phyloP scores from a whole-genome alignment of 2,113 vertebrate species.

The Patagioenas fasciata region DNA sequence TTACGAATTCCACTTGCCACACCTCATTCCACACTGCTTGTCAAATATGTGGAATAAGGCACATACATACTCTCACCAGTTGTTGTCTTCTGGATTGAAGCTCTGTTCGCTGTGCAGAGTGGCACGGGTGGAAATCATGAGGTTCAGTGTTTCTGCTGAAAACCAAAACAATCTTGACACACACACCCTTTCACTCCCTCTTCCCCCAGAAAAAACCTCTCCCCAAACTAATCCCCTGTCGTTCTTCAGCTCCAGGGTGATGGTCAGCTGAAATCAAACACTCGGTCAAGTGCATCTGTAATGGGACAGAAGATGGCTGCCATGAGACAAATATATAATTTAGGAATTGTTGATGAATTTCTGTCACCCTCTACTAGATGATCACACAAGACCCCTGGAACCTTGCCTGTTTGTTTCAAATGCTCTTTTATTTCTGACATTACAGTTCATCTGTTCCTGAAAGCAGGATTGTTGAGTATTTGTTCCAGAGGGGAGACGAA shows the following conservation, averaged over 20 bases:
- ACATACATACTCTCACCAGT: background rate
- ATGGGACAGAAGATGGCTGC: background rate
- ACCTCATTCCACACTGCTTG: constrained; percentile 25
- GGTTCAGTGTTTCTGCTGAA: background rate
- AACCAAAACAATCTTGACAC: background rate
- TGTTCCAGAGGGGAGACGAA: background rate
- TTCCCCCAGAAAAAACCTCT: background rate
- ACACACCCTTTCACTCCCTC: background rate
- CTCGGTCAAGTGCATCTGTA: background rate
- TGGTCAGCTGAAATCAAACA: background rate
- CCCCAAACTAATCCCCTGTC: background rate
- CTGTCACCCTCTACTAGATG: background rate
- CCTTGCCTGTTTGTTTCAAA: background rate
- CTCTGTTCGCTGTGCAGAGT: background rate
- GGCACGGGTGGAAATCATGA: background rate
- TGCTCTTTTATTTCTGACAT: background rate
- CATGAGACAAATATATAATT: background rate
- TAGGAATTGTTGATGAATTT: background rate
- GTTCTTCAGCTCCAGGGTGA: background rate
- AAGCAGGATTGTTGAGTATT: background rate
- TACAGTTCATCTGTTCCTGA: background rate
- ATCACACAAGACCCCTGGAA: background rate
- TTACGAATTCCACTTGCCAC: background rate
- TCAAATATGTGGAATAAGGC: background rate
- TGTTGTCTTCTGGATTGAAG: background rate